Evolutionary conservation across 2,888 invertebrate species (phyloP), one percentile per base, ranked within the genome.

Genomic region (Hemaris fuciformis): DNA sequence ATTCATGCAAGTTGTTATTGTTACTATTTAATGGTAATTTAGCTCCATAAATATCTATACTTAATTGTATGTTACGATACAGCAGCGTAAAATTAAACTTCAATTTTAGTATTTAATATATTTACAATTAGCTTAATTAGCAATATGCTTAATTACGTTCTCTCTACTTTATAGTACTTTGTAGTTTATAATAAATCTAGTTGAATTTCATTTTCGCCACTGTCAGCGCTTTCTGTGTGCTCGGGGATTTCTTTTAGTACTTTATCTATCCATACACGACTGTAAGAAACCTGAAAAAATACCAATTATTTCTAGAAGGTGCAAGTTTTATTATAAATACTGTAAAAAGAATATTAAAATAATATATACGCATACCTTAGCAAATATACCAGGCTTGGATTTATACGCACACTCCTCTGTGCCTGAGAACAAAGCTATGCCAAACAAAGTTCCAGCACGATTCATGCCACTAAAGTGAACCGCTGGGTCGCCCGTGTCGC

Each of bases 321-420:
- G n/a, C n/a, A n/a, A n/a, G n/a, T n/a, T n/a, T n/a, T n/a, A n/a
- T n/a, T n/a, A n/a, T n/a, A n/a, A n/a, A n/a, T n/a, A n/a, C n/a
- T n/a, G n/a, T 27, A 13, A 38, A 38, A n/a, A 3, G 3, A 41
- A 5, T 6, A 43, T 18, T 13, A 48, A 31, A 7, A 22, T 18
- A 38, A n/a, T 6, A 58, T 34, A 60, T 20, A 31, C 13, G n/a
- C 10, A 6, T 45, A 92, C 92, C 88, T 90, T 89, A 8, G 91
- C 91, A 72, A 84, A 92, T 13, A 92, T 74, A 62, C 92, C 92
- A 18, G 92, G 92, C 42, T 91, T 91, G 0, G 87, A 87, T 61
- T 91, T 91, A 66, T 79, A 87, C 0, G 91, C 85, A 67, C 92
- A 92, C 65, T 92, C 91, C 67, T 91, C 92, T 0, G 89, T 88